Conservation (phyloP, 2,888 invertebrate genomes). For the Chloroclystis v-ata region DNA sequence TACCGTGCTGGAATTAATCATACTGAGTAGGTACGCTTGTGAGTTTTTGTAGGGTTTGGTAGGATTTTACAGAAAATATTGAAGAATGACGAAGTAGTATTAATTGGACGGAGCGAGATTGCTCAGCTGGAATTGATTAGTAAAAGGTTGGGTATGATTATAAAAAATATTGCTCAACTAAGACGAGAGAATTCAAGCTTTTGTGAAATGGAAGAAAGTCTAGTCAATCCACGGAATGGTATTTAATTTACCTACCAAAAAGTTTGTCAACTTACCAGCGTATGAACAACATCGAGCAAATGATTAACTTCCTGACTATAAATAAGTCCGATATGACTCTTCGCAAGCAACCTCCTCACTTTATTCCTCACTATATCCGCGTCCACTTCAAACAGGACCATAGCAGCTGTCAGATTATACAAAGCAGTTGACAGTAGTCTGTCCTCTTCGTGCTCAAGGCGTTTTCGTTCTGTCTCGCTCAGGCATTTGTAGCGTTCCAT, state of each 20-base stretch:
- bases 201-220: too few species aligned
- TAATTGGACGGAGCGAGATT: too few species aligned
- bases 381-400: constrained; percentile 94
- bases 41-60: too few species aligned
- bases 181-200: too few species aligned
- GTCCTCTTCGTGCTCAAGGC: constrained; percentile 98
- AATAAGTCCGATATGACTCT: constrained; percentile 98
- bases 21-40: too few species aligned
- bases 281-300: constrained; percentile 94
- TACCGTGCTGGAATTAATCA: constrained; percentile 89
- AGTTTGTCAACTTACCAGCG: constrained; percentile 81
- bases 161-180: too few species aligned
- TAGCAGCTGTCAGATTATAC: constrained; percentile 96
- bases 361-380: constrained; percentile 91
- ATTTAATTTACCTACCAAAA: too few species aligned
- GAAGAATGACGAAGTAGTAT: too few species aligned
- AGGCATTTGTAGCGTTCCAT: constrained; percentile 97
- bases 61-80: too few species aligned
- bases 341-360: constrained; percentile 93
- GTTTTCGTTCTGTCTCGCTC: constrained; percentile 94
- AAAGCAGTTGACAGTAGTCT: constrained; percentile 95
- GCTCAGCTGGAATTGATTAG: too few species aligned
- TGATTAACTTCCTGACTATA: constrained; percentile 99
- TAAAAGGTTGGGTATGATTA: too few species aligned
- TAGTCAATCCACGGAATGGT: too few species aligned